phyloP scores from a whole-genome alignment of 2,888 invertebrate species.

The Andricus curvator region DNA sequence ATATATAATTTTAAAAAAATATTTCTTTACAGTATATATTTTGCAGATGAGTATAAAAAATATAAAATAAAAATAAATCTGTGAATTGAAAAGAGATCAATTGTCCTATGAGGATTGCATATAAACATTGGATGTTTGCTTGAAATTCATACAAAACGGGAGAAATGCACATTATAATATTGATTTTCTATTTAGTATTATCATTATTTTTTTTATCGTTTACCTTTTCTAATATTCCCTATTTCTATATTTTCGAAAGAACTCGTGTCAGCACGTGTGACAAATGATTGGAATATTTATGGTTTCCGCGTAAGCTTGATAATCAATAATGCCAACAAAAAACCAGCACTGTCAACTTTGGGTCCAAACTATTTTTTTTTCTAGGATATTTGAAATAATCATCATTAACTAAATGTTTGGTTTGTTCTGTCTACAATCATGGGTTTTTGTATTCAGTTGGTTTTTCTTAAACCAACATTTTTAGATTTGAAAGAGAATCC shows the following conservation, averaged over 20 bases:
- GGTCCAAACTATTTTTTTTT: neutral
- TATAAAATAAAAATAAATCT: neutral
- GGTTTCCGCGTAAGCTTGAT: neutral
- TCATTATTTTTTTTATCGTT: neutral
- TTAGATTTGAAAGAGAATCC: too few relatives aligned
- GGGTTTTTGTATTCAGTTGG: too few relatives aligned
- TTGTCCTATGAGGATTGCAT: neutral
- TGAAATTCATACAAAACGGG: neutral
- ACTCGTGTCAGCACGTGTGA: neutral
- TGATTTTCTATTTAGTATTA: neutral
- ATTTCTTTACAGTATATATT: neutral
- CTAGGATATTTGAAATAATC: too few relatives aligned
- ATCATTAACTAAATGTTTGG: too few relatives aligned
- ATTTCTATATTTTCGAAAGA: neutral
- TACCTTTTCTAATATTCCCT: neutral
- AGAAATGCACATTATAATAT: neutral
- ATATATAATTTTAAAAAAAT: too few relatives aligned
- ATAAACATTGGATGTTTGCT: neutral
- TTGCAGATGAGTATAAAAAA: neutral
- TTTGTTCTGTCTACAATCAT: too few relatives aligned
- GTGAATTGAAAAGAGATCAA: too few relatives aligned
- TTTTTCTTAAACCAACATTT: too few relatives aligned
- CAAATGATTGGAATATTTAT: neutral
- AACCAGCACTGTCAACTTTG: neutral
- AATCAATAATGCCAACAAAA: neutral